Evolutionary conservation across 2,113 vertebrate genomes (phyloP).

Genomic region (Bambusicola thoracicus): DNA sequence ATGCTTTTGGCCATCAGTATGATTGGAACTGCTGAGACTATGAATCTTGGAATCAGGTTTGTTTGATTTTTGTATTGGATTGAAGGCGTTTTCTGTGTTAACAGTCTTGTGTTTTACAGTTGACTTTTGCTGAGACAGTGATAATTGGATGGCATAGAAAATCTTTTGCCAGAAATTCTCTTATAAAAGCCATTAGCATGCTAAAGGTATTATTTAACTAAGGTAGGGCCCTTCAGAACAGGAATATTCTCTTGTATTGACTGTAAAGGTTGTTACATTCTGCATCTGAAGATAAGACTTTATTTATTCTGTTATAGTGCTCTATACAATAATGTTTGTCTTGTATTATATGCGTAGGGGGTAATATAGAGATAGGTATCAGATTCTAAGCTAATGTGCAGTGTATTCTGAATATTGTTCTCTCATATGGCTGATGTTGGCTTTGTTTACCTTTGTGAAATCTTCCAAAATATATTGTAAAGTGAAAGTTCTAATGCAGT

Average conservation of each 20-base stretch:
- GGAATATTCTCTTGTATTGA: neutral
- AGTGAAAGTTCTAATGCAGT: neutral
- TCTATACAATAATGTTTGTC: constrained; percentile 25
- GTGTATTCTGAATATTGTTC: neutral
- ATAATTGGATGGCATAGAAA: constrained; percentile 23
- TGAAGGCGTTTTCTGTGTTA: constrained; percentile 29
- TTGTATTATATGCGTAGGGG: constrained; percentile 41
- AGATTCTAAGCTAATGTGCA: neutral
- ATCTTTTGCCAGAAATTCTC: constrained; percentile 13
- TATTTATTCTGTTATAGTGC: constrained; percentile 46
- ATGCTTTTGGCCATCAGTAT: constrained; percentile 97
- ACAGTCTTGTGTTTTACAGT: neutral
- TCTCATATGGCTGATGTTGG: neutral
- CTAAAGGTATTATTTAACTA: constrained; percentile 40
- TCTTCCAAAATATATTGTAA: constrained; percentile 9
- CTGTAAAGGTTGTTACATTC: constrained; percentile 12
- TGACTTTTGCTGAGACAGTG: neutral
- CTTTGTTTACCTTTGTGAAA: constrained; percentile 34
- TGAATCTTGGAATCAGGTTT: constrained; percentile 99
- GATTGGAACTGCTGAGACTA: constrained; percentile 96
- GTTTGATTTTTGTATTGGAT: constrained; percentile 45
- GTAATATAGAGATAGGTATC: neutral
- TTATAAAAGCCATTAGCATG: constrained; percentile 4
- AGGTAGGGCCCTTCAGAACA: constrained; percentile 5
- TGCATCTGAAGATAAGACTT: constrained; percentile 4